Evolutionary conservation across 2,797 vertebrate species (phyloP).

Genomic region (Hapalemur alaotrensis): DNA sequence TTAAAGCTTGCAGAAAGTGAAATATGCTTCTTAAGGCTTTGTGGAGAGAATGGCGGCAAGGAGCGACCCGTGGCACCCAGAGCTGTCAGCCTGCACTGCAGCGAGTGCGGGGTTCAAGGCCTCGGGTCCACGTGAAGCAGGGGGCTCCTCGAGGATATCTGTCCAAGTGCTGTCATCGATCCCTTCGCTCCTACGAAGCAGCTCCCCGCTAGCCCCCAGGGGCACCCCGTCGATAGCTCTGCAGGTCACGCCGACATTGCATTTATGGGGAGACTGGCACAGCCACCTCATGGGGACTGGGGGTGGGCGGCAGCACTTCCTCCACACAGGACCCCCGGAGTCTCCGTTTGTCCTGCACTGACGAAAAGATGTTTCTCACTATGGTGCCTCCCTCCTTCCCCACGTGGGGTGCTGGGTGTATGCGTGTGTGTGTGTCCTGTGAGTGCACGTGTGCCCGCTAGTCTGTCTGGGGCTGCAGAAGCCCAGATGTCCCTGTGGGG

Average conservation of each 20-base stretch:
- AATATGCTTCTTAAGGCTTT: not conserved
- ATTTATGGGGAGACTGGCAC: slow-evolving; percentile 77
- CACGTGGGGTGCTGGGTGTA: not conserved
- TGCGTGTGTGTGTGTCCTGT: not conserved
- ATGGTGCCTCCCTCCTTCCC: not conserved
- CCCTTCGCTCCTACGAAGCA: slow-evolving; percentile 45
- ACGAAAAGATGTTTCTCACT: not conserved
- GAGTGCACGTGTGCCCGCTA: not conserved
- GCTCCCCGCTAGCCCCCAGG: slow-evolving; percentile 57
- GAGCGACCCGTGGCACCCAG: not conserved
- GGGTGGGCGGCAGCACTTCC: not conserved
- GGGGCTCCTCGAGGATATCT: not conserved
- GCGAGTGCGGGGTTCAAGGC: not conserved
- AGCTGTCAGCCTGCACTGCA: no score
- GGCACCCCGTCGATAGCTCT: slow-evolving; percentile 72
- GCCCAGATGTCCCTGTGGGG: accelerated
- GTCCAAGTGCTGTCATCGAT: slow-evolving; percentile 55
- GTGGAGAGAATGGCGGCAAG: no score
- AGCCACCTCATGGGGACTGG: slow-evolving; percentile 65
- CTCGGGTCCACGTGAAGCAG: accelerated
- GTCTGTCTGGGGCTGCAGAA: not conserved
- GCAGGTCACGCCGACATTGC: slow-evolving; percentile 78
- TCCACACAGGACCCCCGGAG: not conserved
- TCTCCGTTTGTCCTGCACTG: not conserved
- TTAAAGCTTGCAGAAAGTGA: not conserved